A percentile compares a stretch with the other conserved stretches of the same genome.
phyloP scores from a whole-genome alignment of 2,113 vertebrate genomes.

The Epinephelus cyanopodus region DNA sequence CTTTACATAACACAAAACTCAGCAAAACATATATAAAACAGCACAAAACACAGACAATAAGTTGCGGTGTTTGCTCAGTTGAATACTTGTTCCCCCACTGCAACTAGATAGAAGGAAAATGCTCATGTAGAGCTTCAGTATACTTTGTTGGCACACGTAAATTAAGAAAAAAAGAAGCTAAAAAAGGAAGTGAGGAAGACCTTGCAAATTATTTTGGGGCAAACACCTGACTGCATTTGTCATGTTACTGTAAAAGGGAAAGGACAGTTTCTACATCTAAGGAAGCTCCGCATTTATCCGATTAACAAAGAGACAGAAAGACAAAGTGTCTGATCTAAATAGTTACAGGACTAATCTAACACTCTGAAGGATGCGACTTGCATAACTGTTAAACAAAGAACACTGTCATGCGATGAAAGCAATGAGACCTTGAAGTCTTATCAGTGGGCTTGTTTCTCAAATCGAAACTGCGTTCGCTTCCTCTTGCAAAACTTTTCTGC shows the following conservation, averaged over 20 bases:
- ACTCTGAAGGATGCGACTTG: neutral
- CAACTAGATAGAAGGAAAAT: neutral
- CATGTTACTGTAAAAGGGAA: too few species aligned
- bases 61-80: neutral
- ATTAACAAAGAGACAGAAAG: neutral
- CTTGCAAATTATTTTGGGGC: too few species aligned
- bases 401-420: neutral
- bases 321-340: neutral
- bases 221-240: too few species aligned
- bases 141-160: too few species aligned
- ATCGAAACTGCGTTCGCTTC: slow-evolving; percentile 17
- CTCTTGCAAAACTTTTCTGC: slow-evolving; percentile 3
- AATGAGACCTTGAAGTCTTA: neutral
- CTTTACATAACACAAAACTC: neutral
- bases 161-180: too few species aligned
- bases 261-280: neutral
- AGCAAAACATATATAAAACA: neutral
- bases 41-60: neutral
- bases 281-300: neutral
- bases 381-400: neutral
- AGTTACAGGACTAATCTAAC: neutral
- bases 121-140: too few species aligned
- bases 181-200: too few species aligned
- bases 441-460: neutral
- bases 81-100: neutral